Evolutionary conservation across 1,140 invertebrate species (phyloP).

Genomic region (Vanessa tameamea): DNA sequence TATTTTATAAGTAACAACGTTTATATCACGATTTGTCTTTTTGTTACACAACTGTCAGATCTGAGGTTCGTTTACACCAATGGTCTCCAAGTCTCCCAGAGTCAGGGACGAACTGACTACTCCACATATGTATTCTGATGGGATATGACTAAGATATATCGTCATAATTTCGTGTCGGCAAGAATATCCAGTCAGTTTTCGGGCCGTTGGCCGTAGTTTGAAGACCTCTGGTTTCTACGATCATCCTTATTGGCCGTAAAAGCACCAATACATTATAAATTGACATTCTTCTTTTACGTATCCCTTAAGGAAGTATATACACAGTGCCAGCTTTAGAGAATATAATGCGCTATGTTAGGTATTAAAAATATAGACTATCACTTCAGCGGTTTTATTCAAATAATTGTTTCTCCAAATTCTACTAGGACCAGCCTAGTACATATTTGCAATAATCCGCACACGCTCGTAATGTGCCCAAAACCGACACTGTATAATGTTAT

Average conservation of each 20-base stretch:
- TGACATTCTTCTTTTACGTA: neutral
- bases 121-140: too few relatives aligned
- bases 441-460: neutral
- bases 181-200: too few relatives aligned
- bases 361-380: neutral
- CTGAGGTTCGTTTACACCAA: conserved; percentile 33
- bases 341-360: neutral
- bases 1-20: conserved; percentile 71
- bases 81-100: too few relatives aligned
- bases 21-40: conserved; percentile 78
- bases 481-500: neutral
- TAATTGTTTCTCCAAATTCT: neutral
- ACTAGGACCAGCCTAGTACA: neutral
- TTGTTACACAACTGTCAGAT: conserved; percentile 65
- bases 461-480: neutral
- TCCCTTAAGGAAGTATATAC: neutral
- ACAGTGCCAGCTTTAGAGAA: neutral
- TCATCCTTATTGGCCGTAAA: conserved; percentile 5
- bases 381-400: too few relatives aligned
- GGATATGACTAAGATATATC: too few relatives aligned
- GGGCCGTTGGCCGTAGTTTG: too few relatives aligned
- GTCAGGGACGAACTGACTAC: too few relatives aligned
- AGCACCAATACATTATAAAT: neutral
- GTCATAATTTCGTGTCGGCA: too few relatives aligned
- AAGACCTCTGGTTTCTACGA: neutral